phyloP scores from a whole-genome alignment of 2,113 vertebrate genomes.

The Crotalus helleri region DNA sequence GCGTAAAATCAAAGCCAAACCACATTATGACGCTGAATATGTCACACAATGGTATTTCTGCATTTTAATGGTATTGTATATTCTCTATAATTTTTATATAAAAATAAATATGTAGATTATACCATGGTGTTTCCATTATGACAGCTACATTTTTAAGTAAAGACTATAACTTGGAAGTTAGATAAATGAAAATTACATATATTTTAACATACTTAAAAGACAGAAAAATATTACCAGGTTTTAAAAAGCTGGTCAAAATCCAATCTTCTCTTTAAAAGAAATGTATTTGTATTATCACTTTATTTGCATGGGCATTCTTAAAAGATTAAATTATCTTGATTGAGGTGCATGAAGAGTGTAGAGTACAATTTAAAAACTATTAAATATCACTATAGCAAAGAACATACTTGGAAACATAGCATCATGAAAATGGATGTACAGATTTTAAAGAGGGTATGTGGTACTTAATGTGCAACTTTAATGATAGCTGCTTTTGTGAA shows the following conservation, averaged over 20 bases:
- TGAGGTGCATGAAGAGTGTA: neutral
- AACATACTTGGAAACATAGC: neutral
- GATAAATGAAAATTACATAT: neutral
- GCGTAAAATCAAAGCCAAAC: neutral
- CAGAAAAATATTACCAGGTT: neutral
- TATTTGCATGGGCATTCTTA: neutral
- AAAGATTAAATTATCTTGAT: neutral
- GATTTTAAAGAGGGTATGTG: neutral
- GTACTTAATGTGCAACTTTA: neutral
- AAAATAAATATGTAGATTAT: constrained; percentile 61
- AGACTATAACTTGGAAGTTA: constrained; percentile 12
- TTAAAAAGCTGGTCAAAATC: neutral
- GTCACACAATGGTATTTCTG: constrained; percentile 58
- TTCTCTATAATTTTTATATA: constrained; percentile 61
- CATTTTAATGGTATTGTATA: constrained; percentile 67
- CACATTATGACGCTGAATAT: neutral
- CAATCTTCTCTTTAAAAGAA: neutral
- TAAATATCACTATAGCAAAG: neutral
- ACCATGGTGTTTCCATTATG: constrained; percentile 56
- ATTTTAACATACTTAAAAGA: neutral
- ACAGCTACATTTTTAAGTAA: constrained; percentile 60
- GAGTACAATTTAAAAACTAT: neutral
- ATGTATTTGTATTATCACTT: neutral
- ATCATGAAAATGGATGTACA: neutral
- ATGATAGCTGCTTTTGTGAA: neutral